Percentiles rank a stretch among this genome's conserved stretches.
Evolutionary conservation across 1,140 invertebrate genomes (phyloP).

Genomic region (Matsumurasca onukii): DNA sequence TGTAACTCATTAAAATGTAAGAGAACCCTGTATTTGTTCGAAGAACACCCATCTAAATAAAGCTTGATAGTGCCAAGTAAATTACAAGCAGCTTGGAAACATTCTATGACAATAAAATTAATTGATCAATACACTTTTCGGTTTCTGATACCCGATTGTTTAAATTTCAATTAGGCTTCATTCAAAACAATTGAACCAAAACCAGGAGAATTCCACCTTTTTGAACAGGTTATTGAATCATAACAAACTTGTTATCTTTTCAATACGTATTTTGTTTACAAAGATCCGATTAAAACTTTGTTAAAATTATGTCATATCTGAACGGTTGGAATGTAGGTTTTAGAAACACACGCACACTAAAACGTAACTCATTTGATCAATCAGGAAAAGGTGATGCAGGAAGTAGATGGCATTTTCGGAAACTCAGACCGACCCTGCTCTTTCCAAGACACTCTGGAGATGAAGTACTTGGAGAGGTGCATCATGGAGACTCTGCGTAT

Average conservation of each 20-base stretch:
- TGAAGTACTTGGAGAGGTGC: conserved; percentile 82
- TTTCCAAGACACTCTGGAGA: conserved; percentile 74
- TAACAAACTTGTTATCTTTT: background rate
- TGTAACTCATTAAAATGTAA: too few species aligned
- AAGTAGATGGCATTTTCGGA: conserved; percentile 75
- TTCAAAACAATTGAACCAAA: background rate
- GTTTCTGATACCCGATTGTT: too few species aligned
- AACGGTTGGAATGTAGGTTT: too few species aligned
- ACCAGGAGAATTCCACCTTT: background rate
- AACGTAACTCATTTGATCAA: conserved; percentile 35
- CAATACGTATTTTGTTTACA: background rate
- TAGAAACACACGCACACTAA: too few species aligned
- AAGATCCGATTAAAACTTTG: background rate
- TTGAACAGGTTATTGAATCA: background rate
- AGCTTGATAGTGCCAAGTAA: background rate
- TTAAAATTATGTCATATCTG: too few species aligned
- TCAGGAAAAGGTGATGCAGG: conserved; percentile 72
- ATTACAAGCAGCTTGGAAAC: background rate
- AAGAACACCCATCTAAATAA: background rate
- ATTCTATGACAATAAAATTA: too few species aligned
- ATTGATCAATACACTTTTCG: too few species aligned
- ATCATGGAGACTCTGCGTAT: conserved; percentile 73
- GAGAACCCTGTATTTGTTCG: too few species aligned
- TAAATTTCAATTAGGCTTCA: too few species aligned
- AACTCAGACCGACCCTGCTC: conserved; percentile 69